Evolutionary conservation across 2,888 invertebrate genomes (phyloP).

Genomic region (Entomobrya proxima): DNA sequence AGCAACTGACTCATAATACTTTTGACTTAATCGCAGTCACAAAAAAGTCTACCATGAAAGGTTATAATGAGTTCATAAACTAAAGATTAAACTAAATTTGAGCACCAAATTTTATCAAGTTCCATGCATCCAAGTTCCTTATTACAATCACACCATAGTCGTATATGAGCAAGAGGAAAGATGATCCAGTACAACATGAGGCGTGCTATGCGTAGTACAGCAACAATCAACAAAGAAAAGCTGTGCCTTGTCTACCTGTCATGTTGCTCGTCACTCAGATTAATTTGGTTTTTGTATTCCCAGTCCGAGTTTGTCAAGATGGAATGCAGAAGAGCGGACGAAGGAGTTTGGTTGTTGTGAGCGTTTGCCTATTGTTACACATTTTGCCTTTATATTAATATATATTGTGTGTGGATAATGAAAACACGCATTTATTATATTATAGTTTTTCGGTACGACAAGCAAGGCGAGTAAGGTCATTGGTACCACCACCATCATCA

Average conservation of each 20-base stretch:
- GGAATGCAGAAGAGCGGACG: constrained; percentile 35
- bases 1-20: too few species aligned
- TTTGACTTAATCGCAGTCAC: too few species aligned
- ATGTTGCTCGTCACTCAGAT: constrained; percentile 74
- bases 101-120: too few species aligned
- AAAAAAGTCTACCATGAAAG: too few species aligned
- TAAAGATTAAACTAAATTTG: too few species aligned
- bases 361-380: neutral
- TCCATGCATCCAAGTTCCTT: too few species aligned
- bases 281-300: constrained; percentile 73
- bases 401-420: constrained; percentile 13
- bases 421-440: constrained; percentile 33
- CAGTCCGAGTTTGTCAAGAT: constrained; percentile 63
- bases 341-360: neutral
- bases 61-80: too few species aligned
- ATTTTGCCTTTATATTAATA: neutral
- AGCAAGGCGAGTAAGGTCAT: constrained; percentile 27
- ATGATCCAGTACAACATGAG: neutral
- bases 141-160: too few species aligned
- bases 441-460: neutral
- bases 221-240: constrained; percentile 33
- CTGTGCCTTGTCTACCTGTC: constrained; percentile 68
- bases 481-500: constrained; percentile 25
- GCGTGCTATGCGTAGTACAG: neutral
- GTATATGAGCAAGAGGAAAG: neutral